Evolutionary conservation across 1,140 invertebrate species (phyloP).

Genomic region (Eumaeus atala): DNA sequence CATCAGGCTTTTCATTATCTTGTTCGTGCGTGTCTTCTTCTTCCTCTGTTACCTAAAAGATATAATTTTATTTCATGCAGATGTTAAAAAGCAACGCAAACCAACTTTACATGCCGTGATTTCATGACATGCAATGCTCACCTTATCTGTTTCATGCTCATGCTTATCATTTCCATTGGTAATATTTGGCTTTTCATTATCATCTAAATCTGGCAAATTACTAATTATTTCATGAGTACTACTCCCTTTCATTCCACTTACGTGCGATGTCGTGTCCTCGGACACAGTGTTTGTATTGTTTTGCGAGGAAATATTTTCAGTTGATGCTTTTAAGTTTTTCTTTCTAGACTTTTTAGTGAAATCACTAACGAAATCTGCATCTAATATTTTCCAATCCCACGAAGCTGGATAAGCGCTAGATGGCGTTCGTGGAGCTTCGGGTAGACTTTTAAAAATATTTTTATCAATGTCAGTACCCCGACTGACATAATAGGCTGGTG

Average conservation of each 20-base stretch:
- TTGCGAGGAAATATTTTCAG: conserved; percentile 66
- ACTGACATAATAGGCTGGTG: conserved; percentile 84
- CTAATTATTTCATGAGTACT: conserved; percentile 63
- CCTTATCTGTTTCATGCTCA: conserved; percentile 35
- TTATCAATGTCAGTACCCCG: conserved; percentile 84
- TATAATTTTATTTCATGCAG: conserved; percentile 65
- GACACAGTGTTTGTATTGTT: conserved; percentile 55
- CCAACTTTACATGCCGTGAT: conserved; percentile 39
- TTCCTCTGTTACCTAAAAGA: conserved; percentile 52
- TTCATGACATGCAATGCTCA: conserved; percentile 48
- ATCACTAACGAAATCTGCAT: conserved; percentile 62
- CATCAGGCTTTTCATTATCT: conserved; percentile 21
- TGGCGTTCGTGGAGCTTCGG: conserved; percentile 85
- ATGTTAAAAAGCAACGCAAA: conserved; percentile 67
- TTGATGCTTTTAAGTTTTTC: conserved; percentile 59
- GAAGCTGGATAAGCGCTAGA: conserved; percentile 78
- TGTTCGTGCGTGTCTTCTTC: conserved; percentile 27
- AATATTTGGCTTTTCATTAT: conserved; percentile 39
- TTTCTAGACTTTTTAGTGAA: conserved; percentile 58
- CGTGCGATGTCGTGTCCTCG: conserved; percentile 44
- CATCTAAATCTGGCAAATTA: conserved; percentile 59
- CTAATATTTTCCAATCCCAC: conserved; percentile 84
- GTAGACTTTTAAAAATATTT: conserved; percentile 79
- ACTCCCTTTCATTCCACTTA: conserved; percentile 55
- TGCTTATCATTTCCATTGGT: conserved; percentile 27